Percentiles rank a stretch among this genome's conserved stretches.
These are phyloP conservation scores for Macrobrachium nipponense DNA, from an alignment of 1,140 invertebrate species.

Conservation along the genomic window DNA sequence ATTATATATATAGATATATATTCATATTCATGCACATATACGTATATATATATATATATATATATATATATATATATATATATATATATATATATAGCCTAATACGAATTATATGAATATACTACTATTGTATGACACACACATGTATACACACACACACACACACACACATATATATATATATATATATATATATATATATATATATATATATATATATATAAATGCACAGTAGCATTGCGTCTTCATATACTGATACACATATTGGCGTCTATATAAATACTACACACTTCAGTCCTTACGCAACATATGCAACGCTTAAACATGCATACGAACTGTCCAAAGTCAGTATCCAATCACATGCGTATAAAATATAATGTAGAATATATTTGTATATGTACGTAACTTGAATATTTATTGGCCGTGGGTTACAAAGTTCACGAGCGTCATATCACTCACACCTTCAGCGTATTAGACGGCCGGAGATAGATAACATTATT, in stretches of 20 bases:
- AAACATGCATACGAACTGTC: too few relatives aligned
- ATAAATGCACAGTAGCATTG: too few relatives aligned
- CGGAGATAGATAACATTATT: too few relatives aligned
- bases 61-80: not conserved
- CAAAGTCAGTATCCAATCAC: too few relatives aligned
- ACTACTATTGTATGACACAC: too few relatives aligned
- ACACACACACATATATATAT: constrained; percentile 15
- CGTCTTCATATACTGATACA: not conserved
- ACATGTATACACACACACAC: not conserved
- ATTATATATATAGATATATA: not conserved
- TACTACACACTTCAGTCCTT: too few relatives aligned
- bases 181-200: constrained; percentile 18
- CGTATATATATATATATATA: not conserved
- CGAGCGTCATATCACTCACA: too few relatives aligned
- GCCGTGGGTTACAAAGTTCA: not conserved
- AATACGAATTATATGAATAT: too few relatives aligned
- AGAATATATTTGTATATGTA: not conserved
- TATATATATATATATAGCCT: not conserved
- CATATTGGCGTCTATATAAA: not conserved
- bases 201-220: constrained; percentile 14
- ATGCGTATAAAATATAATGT: too few relatives aligned
- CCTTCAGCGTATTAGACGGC: not conserved
- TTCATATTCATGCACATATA: not conserved
- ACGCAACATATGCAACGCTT: too few relatives aligned
- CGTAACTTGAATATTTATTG: too few relatives aligned